Conservation (phyloP, 2,113 vertebrate genomes). For the Oryzias celebensis region DNA sequence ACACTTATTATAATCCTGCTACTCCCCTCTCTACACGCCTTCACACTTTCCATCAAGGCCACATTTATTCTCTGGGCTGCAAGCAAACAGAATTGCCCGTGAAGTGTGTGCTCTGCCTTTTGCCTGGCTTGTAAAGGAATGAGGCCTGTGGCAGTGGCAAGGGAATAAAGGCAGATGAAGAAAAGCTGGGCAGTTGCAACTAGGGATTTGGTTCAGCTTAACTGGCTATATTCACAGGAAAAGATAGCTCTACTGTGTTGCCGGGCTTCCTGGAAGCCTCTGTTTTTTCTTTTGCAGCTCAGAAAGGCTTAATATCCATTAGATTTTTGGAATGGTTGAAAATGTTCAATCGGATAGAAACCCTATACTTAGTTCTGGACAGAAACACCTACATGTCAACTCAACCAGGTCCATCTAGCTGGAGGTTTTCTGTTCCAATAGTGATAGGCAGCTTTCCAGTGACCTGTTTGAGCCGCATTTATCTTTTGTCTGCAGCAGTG, state of each 20-base stretch:
- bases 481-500: conserved; percentile 36
- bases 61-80: conserved; percentile 2
- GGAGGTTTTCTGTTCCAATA: conserved; percentile 55
- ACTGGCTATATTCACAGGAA: conserved; percentile 21
- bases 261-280: conserved; percentile 17
- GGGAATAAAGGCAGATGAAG: conserved; percentile 40
- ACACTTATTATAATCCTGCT: neutral
- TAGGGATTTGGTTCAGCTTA: conserved; percentile 21
- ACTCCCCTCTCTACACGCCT: neutral
- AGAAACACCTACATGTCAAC: conserved; percentile 8
- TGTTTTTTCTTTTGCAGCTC: conserved; percentile 20
- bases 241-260: conserved; percentile 35
- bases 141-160: conserved; percentile 40
- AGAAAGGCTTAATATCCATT: conserved; percentile 15
- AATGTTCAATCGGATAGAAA: conserved; percentile 16
- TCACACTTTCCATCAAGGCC: neutral
- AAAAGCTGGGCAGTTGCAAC: conserved; percentile 3
- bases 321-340: conserved; percentile 12
- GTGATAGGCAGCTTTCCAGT: conserved; percentile 65
- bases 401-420: conserved; percentile 44
- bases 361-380: conserved; percentile 31
- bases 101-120: conserved; percentile 8
- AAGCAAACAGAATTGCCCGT: neutral
- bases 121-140: conserved; percentile 35
- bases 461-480: conserved; percentile 40